Percentiles rank a stretch among this genome's conserved stretches.
These are phyloP conservation scores for Ophion ellenae DNA, from an alignment of 2,888 invertebrate species.

Conservation along the genomic window DNA sequence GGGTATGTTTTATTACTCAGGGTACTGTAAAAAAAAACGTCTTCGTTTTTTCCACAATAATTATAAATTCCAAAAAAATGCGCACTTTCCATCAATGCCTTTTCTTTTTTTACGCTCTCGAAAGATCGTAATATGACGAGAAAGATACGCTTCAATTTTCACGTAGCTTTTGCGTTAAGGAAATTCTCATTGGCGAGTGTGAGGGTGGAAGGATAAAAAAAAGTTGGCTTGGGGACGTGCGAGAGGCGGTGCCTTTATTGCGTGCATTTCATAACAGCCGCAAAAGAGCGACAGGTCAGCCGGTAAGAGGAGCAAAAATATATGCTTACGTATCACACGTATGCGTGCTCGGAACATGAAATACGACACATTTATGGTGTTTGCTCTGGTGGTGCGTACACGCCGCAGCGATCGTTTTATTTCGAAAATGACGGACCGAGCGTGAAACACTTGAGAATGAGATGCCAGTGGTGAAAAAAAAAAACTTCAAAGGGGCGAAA, in stretches of 20 bases:
- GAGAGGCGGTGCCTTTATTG: slow-evolving; percentile 67
- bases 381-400: slow-evolving; percentile 49
- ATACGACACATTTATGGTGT: slow-evolving; percentile 65
- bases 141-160: slow-evolving; percentile 52
- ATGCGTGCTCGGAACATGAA: slow-evolving; percentile 66
- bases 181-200: slow-evolving; percentile 44
- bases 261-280: slow-evolving; percentile 70
- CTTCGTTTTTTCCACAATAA: too few species aligned
- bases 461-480: slow-evolving; percentile 36
- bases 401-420: slow-evolving; percentile 54
- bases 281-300: slow-evolving; percentile 49
- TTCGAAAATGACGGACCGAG: slow-evolving; percentile 60
- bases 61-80: background rate
- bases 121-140: background rate
- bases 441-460: slow-evolving; percentile 43
- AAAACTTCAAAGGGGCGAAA: background rate
- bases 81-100: background rate
- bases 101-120: background rate
- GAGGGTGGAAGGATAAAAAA: slow-evolving; percentile 30
- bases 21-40: background rate
- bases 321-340: slow-evolving; percentile 13
- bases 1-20: too few species aligned
- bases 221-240: slow-evolving; percentile 31
- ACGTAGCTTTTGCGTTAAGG: slow-evolving; percentile 28
- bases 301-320: slow-evolving; percentile 49